Conservation (phyloP, 2,113 vertebrate genomes). For the Centropus unirufus region DNA sequence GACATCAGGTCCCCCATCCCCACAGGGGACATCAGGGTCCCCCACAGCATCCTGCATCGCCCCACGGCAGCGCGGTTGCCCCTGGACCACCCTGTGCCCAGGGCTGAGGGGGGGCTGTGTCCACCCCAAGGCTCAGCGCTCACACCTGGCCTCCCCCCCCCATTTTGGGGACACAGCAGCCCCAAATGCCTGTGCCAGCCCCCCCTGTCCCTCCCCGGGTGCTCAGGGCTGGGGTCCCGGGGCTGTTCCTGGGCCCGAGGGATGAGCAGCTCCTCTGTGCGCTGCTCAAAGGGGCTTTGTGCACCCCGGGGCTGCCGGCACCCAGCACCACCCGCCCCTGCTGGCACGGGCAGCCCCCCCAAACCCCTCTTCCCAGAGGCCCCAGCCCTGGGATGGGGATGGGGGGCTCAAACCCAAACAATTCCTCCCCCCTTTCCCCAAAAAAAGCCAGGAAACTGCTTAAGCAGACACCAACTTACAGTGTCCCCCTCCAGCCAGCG, state of each 20-base stretch:
- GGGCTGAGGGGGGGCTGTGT: neutral
- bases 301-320: neutral
- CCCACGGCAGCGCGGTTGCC: fast-evolving
- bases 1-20: too few relatives aligned
- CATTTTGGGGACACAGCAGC: neutral
- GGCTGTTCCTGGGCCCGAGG: neutral
- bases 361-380: too few relatives aligned
- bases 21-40: too few relatives aligned
- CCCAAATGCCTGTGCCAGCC: too few relatives aligned
- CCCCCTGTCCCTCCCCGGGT: too few relatives aligned
- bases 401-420: neutral
- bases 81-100: neutral
- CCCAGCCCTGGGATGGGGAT: too few relatives aligned
- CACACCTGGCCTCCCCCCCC: neutral
- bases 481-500: neutral
- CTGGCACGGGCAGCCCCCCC: neutral
- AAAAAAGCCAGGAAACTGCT: neutral
- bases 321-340: slow-evolving; percentile 42
- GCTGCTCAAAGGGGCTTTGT: slow-evolving; percentile 65
- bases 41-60: too few relatives aligned
- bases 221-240: neutral
- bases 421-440: too few relatives aligned
- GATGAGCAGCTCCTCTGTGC: slow-evolving; percentile 45
- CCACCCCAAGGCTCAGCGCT: fast-evolving
- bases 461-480: slow-evolving; percentile 21